These are phyloP conservation scores for Venturia canescens DNA, from an alignment of 1,140 invertebrate genomes.

Conservation along the genomic window DNA sequence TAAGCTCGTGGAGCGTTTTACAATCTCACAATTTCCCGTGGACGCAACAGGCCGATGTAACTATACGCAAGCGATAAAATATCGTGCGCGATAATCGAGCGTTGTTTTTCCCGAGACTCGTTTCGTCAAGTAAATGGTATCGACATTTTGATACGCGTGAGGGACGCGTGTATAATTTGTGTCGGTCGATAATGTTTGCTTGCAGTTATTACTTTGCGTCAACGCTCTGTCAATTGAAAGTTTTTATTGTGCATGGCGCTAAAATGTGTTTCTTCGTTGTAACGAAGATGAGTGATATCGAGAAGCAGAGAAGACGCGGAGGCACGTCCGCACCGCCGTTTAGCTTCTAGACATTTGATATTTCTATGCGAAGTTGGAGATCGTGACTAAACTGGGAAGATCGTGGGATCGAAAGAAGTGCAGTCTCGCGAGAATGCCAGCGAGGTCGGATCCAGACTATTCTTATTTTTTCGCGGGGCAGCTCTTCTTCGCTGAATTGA, in stretches of 20 bases:
- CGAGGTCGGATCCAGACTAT: constrained; percentile 27
- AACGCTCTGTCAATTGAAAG: constrained; percentile 28
- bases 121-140: constrained; percentile 3
- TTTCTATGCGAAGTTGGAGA: constrained; percentile 46
- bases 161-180: constrained; percentile 24
- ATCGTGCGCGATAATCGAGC: constrained; percentile 30
- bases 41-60: not conserved
- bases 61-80: not conserved
- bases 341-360: constrained; percentile 47
- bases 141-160: not conserved
- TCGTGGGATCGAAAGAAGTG: constrained; percentile 47
- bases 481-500: constrained; percentile 24
- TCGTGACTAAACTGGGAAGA: constrained; percentile 47
- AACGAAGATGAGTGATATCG: constrained; percentile 13
- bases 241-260: not conserved
- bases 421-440: constrained; percentile 40
- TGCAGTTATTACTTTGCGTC: constrained; percentile 21
- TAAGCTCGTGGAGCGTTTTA: not conserved
- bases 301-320: not conserved
- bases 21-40: constrained; percentile 1
- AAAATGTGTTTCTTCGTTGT: not conserved
- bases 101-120: not conserved
- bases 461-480: not conserved
- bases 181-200: not conserved
- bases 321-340: constrained; percentile 8